Evolutionary conservation across 2,888 invertebrate species (phyloP).

Genomic region (Megalurothrips usitatus): DNA sequence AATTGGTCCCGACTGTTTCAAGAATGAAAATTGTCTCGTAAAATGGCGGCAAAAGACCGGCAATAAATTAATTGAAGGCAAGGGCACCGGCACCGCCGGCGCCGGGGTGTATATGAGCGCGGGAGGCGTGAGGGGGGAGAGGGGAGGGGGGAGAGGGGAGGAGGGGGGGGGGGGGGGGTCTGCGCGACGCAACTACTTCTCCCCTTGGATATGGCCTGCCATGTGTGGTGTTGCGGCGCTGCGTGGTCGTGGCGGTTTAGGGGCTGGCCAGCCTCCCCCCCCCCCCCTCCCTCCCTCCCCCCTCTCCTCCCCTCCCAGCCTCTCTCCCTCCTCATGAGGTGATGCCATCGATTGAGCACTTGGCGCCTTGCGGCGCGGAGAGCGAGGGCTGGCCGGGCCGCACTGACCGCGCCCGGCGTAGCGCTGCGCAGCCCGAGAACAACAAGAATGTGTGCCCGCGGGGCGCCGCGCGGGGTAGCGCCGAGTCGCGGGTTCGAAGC

Average conservation of each 20-base stretch:
- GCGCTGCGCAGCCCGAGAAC: background rate
- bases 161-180: background rate
- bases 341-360: constrained; percentile 1
- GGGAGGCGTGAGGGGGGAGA: background rate
- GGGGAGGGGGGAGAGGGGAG: background rate
- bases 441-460: background rate
- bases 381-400: background rate
- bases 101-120: background rate
- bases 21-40: constrained; percentile 25
- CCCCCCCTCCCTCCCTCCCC: background rate
- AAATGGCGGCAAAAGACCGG: background rate
- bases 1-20: constrained; percentile 9
- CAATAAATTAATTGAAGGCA: constrained; percentile 15
- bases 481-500: too few species aligned
- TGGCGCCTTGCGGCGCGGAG: background rate
- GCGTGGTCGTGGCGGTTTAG: background rate
- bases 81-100: background rate
- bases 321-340: background rate
- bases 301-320: background rate
- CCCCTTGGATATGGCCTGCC: too few species aligned
- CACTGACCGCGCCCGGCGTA: background rate
- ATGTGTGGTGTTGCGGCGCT: too few species aligned
- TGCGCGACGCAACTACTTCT: background rate
- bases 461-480: too few species aligned
- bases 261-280: background rate